Evolutionary conservation across 2,797 vertebrate species (phyloP).

Genomic region (Todus mexicanus): DNA sequence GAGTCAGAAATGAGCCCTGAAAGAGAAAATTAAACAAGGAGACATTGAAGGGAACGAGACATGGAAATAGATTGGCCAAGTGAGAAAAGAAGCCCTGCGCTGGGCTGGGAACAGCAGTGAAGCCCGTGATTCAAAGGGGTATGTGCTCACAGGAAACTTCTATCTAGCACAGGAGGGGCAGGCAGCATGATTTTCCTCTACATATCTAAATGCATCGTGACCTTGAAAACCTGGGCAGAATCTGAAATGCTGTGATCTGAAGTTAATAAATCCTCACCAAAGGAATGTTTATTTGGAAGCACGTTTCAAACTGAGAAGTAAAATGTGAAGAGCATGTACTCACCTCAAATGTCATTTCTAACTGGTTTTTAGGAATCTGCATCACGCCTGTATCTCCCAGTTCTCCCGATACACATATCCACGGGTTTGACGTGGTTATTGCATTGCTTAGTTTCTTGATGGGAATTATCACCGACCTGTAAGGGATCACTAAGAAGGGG

Average conservation of each 20-base stretch:
- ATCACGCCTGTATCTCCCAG: slow-evolving; percentile 91
- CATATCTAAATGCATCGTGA: background rate
- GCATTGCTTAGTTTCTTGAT: slow-evolving; percentile 97
- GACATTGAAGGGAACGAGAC: fast-evolving
- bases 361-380: slow-evolving; percentile 93
- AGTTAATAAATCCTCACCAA: background rate
- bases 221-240: background rate
- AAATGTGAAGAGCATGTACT: background rate
- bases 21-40: background rate
- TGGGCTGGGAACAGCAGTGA: background rate
- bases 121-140: background rate
- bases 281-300: background rate
- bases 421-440: slow-evolving; percentile 94
- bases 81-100: background rate
- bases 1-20: background rate
- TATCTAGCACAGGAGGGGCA: background rate
- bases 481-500: slow-evolving; percentile 85
- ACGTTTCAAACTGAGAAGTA: background rate
- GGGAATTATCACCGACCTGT: slow-evolving; percentile 92
- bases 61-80: fast-evolving
- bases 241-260: background rate
- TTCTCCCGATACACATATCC: slow-evolving; percentile 95
- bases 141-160: background rate
- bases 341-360: slow-evolving; percentile 97
- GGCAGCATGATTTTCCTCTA: background rate